These are phyloP conservation scores for Physeter macrocephalus DNA, from an alignment of 2,113 vertebrate species.

Conservation along the genomic window DNA sequence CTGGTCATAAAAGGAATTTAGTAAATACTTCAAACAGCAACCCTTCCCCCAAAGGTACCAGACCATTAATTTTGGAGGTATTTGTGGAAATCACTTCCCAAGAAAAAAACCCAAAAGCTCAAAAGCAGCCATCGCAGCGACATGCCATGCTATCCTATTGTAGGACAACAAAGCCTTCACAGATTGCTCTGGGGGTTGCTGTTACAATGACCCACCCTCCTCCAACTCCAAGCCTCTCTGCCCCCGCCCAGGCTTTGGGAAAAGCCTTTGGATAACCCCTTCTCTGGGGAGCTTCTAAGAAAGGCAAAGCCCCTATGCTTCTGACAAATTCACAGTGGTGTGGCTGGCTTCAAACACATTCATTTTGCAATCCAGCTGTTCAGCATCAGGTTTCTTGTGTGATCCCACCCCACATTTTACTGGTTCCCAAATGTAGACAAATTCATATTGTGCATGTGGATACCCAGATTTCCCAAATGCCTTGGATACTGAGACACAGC, in stretches of 20 bases:
- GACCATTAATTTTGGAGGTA: slow-evolving; percentile 7
- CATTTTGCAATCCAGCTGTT: slow-evolving; percentile 50
- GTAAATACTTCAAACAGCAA: slow-evolving; percentile 13
- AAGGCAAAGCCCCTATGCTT: slow-evolving; percentile 21
- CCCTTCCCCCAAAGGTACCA: neutral
- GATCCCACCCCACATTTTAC: slow-evolving; percentile 30
- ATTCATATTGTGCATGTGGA: slow-evolving; percentile 27
- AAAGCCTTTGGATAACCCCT: slow-evolving; percentile 37
- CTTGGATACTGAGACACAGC: slow-evolving; percentile 5
- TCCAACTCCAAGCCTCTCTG: neutral
- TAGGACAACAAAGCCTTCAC: neutral
- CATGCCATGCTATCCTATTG: neutral
- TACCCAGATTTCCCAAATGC: slow-evolving; percentile 2
- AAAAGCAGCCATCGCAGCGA: neutral
- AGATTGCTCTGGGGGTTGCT: neutral
- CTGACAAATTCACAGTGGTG: slow-evolving; percentile 40
- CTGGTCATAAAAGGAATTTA: neutral
- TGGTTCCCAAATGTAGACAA: slow-evolving; percentile 38
- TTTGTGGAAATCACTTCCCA: slow-evolving; percentile 2
- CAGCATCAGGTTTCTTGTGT: slow-evolving; percentile 48
- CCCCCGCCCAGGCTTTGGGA: neutral
- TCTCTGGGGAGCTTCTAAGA: slow-evolving; percentile 46
- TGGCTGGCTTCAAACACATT: slow-evolving; percentile 24
- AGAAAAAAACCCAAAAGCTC: neutral
- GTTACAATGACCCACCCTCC: neutral